A percentile compares a stretch with the other conserved stretches of the same genome.
These are phyloP conservation scores for Hiodon alosoides DNA, from an alignment of 2,113 vertebrate species.

Conservation along the genomic window DNA sequence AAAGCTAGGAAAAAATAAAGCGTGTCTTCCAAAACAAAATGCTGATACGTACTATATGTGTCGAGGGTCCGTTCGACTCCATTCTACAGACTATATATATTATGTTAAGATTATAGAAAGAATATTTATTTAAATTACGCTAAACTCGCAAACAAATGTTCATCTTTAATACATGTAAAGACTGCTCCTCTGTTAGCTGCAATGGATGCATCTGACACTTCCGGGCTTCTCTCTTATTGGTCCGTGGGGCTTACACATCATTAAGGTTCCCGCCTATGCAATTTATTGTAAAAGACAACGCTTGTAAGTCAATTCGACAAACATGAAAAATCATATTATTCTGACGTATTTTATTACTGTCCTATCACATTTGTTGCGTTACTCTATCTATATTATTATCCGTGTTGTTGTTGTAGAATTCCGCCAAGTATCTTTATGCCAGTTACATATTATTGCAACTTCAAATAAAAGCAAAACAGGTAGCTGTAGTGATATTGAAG, in stretches of 20 bases:
- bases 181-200: neutral
- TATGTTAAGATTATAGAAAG: neutral
- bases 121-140: neutral
- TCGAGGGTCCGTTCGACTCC: conserved; percentile 3
- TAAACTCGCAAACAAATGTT: neutral
- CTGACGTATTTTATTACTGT: no score
- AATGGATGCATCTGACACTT: neutral
- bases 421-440: no score
- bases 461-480: no score
- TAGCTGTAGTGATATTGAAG: no score
- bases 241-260: neutral
- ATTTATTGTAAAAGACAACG: no score
- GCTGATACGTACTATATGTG: conserved; percentile 7
- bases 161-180: conserved; percentile 6
- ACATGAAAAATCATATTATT: no score
- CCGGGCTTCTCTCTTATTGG: neutral
- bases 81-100: neutral
- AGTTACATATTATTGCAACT: no score
- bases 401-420: no score
- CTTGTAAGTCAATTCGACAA: no score
- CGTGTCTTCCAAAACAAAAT: neutral
- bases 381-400: no score
- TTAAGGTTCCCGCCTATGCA: neutral
- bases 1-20: neutral
- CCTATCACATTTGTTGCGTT: no score